Evolutionary conservation across 2,797 vertebrate genomes (phyloP).

Genomic region (Tamandua tetradactyla): DNA sequence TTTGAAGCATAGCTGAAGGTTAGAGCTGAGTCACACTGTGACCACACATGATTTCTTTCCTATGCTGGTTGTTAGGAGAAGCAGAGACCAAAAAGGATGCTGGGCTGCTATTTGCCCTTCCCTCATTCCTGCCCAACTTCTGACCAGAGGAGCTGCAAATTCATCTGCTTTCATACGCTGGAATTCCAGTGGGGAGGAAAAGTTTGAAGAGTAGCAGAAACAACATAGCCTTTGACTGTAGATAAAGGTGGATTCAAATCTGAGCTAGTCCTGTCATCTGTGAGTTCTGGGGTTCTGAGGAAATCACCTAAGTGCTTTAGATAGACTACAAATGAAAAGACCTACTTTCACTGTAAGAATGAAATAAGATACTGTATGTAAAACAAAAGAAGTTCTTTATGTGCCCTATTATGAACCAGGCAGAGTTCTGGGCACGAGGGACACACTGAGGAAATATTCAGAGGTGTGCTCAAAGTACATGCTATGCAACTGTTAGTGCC

Average conservation of each 20-base stretch:
- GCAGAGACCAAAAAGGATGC: accelerated
- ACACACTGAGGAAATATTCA: too few species aligned
- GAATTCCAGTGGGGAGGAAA: background rate
- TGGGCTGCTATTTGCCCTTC: background rate
- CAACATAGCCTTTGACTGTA: background rate
- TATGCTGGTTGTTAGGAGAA: accelerated
- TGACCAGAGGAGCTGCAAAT: background rate
- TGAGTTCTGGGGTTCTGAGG: background rate
- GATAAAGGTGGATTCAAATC: background rate
- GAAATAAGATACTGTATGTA: background rate
- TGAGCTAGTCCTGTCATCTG: background rate
- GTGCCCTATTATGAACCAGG: background rate
- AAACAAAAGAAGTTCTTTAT: background rate
- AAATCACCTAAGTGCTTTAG: background rate
- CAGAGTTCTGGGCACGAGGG: background rate
- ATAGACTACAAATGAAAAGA: background rate
- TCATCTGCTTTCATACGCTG: background rate
- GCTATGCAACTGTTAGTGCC: background rate
- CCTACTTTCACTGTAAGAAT: background rate
- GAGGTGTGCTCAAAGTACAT: accelerated
- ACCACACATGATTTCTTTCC: background rate
- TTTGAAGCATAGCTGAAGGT: background rate
- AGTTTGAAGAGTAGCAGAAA: background rate
- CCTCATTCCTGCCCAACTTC: too few species aligned
- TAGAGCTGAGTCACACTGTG: accelerated